These are phyloP conservation scores for Rhamnusium bicolor DNA, from an alignment of 2,888 invertebrate genomes.

Conservation along the genomic window DNA sequence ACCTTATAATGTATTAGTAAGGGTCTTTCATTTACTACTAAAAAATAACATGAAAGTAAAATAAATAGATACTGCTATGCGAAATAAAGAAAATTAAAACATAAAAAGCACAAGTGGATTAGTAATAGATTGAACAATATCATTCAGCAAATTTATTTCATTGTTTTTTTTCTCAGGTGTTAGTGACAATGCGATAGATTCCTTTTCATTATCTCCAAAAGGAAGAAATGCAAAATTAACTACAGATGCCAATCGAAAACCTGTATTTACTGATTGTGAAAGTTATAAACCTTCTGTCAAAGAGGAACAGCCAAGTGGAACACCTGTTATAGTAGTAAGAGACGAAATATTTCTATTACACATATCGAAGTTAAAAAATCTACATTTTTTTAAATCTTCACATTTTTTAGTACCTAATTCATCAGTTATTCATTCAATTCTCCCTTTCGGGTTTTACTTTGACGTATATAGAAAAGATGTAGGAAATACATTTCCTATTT, in stretches of 20 bases:
- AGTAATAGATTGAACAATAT: not conserved
- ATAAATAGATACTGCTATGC: too few species aligned
- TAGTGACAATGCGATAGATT: conserved; percentile 48
- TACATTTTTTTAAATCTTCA: too few species aligned
- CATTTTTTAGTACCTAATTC: too few species aligned
- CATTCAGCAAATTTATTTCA: not conserved
- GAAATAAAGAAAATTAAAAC: not conserved
- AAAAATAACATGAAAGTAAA: too few species aligned
- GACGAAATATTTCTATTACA: too few species aligned
- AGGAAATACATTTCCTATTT: too few species aligned
- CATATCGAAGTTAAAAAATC: too few species aligned
- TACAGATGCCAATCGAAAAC: conserved; percentile 74
- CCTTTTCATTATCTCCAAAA: conserved; percentile 36
- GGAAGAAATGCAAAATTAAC: conserved; percentile 45
- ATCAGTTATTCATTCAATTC: too few species aligned
- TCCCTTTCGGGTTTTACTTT: too few species aligned
- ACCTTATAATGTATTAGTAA: too few species aligned
- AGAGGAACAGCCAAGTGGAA: conserved; percentile 81
- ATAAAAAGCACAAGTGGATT: not conserved
- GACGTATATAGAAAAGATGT: too few species aligned
- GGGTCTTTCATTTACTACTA: too few species aligned
- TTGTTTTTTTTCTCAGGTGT: conserved; percentile 45
- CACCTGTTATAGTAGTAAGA: conserved; percentile 82
- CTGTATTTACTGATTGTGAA: conserved; percentile 88
- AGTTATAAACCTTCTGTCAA: conserved; percentile 86